These are phyloP conservation scores for Graphium colonna DNA, from an alignment of 2,888 invertebrate species.

Conservation along the genomic window DNA sequence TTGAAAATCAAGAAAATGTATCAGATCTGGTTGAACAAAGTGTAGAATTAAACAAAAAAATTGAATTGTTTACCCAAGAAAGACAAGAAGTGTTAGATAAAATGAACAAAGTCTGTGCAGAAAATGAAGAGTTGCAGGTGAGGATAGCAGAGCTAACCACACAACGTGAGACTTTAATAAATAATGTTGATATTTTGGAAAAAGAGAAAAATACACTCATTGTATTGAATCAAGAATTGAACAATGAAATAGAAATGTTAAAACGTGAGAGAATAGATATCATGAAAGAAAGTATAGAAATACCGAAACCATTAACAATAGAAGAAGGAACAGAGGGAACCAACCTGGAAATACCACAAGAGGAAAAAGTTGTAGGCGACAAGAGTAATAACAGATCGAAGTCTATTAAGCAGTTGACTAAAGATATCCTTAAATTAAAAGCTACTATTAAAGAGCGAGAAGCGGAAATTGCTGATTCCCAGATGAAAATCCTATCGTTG, in stretches of 20 bases:
- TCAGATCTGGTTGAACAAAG: conserved; percentile 82
- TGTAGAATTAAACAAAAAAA: conserved; percentile 82
- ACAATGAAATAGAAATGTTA: conserved; percentile 63
- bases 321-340: conserved; percentile 53
- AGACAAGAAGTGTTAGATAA: conserved; percentile 85
- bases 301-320: conserved; percentile 47
- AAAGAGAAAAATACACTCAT: conserved; percentile 65
- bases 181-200: conserved; percentile 60
- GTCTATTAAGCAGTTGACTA: conserved; percentile 71
- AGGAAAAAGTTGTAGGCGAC: conserved; percentile 58
- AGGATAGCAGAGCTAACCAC: conserved; percentile 73
- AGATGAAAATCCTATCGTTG: conserved; percentile 73
- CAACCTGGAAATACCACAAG: conserved; percentile 50
- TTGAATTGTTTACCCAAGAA: conserved; percentile 85
- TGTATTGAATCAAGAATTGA: conserved; percentile 54
- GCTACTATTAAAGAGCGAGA: conserved; percentile 75
- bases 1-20: conserved; percentile 22
- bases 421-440: conserved; percentile 74
- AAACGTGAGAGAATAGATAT: conserved; percentile 66
- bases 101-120: conserved; percentile 80
- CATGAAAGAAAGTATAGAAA: conserved; percentile 63
- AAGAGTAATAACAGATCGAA: conserved; percentile 61
- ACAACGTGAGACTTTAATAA: conserved; percentile 71
- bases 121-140: conserved; percentile 78
- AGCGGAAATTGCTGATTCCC: conserved; percentile 71